Evolutionary conservation across 2,888 invertebrate species (phyloP).

Genomic region (Agapostemon virescens): DNA sequence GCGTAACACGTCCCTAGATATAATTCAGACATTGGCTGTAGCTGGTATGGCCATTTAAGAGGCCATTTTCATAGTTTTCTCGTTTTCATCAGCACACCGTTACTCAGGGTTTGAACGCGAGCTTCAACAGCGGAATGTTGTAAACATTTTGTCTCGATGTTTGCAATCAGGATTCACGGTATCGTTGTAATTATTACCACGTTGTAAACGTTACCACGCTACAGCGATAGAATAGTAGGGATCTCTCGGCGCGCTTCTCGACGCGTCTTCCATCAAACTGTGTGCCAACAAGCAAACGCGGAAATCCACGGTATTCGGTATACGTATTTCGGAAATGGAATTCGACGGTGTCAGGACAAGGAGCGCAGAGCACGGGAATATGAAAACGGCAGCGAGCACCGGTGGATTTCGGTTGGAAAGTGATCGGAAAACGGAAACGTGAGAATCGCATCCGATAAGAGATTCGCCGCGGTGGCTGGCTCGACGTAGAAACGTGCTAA

Average conservation of each 20-base stretch:
- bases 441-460: not conserved
- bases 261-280: not conserved
- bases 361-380: not conserved
- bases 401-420: not conserved
- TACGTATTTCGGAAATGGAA: slow-evolving; percentile 13
- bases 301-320: not conserved
- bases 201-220: not conserved
- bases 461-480: not conserved
- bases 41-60: too few species aligned
- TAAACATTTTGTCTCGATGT: too few species aligned
- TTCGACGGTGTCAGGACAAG: not conserved
- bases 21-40: too few species aligned
- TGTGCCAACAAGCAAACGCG: not conserved
- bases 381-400: not conserved
- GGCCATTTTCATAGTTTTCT: too few species aligned
- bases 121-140: too few species aligned
- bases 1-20: too few species aligned
- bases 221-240: not conserved
- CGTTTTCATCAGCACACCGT: too few species aligned
- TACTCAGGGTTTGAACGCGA: too few species aligned
- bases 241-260: not conserved
- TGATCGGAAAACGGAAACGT: not conserved
- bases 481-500: not conserved
- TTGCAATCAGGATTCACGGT: too few species aligned
- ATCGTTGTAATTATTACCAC: too few species aligned